Evolutionary conservation across 1,140 invertebrate species (phyloP).

Genomic region (Sminthurides bifidus): DNA sequence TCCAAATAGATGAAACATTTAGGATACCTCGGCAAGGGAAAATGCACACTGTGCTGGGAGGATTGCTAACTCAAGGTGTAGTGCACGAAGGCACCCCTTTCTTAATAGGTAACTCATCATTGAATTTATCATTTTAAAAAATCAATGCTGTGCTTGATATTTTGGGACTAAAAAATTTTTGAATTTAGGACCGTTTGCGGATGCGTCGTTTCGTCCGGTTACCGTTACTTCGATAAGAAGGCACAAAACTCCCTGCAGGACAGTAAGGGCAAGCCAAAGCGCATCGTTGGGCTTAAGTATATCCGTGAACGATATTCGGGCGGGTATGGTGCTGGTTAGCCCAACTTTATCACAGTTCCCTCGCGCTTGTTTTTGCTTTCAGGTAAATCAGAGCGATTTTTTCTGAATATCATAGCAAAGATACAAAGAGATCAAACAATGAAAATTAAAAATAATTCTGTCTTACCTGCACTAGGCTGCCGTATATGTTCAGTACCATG

Average conservation of each 20-base stretch:
- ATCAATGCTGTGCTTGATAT: neutral
- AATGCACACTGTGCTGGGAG: conserved; percentile 58
- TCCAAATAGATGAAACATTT: conserved; percentile 90
- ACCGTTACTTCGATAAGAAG: conserved; percentile 73
- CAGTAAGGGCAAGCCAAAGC: conserved; percentile 78
- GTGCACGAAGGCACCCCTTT: conserved; percentile 70
- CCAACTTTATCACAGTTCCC: conserved; percentile 8
- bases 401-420: neutral
- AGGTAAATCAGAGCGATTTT: conserved; percentile 19
- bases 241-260: conserved; percentile 74
- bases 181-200: conserved; percentile 58
- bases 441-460: neutral
- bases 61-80: conserved; percentile 66
- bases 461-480: conserved; percentile 53
- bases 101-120: conserved; percentile 46
- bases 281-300: conserved; percentile 69
- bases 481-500: conserved; percentile 72
- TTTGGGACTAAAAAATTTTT: neutral
- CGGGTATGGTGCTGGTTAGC: conserved; percentile 57
- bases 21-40: conserved; percentile 52
- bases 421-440: neutral
- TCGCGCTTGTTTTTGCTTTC: conserved; percentile 22
- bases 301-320: conserved; percentile 51
- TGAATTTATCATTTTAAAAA: neutral
- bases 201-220: conserved; percentile 67